Percentiles rank a stretch among this genome's conserved stretches.
phyloP scores from a whole-genome alignment of 1,140 invertebrate genomes.

The Cyclina sinensis region DNA sequence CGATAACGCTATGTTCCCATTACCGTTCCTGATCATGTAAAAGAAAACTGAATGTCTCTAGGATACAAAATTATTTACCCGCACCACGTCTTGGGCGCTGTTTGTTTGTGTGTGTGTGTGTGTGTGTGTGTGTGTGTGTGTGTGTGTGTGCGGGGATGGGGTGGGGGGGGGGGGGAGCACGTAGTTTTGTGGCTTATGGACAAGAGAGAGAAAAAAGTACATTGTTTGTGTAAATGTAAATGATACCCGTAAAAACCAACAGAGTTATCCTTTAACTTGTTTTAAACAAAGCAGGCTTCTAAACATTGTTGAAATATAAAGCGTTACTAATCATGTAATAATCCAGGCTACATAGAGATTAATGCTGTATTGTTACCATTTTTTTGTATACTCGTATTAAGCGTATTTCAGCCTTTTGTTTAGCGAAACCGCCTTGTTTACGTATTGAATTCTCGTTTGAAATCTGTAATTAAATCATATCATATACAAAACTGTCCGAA shows the following conservation, averaged over 20 bases:
- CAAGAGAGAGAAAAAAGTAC: not conserved
- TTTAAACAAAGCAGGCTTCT: not conserved
- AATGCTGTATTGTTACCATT: not conserved
- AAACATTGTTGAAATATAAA: not conserved
- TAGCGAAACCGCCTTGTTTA: not conserved
- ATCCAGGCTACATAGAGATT: not conserved
- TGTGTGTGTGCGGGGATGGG: too few relatives aligned
- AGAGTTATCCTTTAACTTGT: conserved; percentile 2
- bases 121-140: too few relatives aligned
- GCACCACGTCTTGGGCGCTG: too few relatives aligned
- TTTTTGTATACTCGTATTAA: conserved; percentile 14
- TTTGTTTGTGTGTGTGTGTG: too few relatives aligned
- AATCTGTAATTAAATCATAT: conserved; percentile 11
- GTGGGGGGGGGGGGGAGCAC: too few relatives aligned
- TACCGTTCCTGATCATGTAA: too few relatives aligned
- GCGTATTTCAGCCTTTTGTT: conserved; percentile 19
- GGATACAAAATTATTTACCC: too few relatives aligned
- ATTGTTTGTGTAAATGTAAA: not conserved
- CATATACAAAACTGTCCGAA: not conserved
- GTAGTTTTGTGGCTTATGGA: not conserved
- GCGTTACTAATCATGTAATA: not conserved
- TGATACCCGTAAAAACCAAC: not conserved
- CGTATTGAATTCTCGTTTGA: not conserved
- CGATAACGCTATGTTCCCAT: too few relatives aligned
- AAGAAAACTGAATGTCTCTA: too few relatives aligned